A percentile compares a stretch with the other conserved stretches of the same genome.
Evolutionary conservation across 2,113 vertebrate species (phyloP).

Genomic region (Dinomys branickii): DNA sequence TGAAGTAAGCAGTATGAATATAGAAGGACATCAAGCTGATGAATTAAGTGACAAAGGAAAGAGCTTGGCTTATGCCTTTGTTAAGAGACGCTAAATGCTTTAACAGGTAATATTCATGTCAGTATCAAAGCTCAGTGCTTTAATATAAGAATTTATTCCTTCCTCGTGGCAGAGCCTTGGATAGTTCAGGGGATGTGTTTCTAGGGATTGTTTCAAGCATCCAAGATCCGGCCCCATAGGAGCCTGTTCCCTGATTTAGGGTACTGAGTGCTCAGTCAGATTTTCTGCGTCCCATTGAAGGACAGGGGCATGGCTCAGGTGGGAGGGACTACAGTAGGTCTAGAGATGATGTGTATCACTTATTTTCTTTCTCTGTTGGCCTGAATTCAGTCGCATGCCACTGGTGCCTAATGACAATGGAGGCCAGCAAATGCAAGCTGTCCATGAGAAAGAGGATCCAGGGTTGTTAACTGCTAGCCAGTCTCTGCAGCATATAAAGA

Average conservation of each 20-base stretch:
- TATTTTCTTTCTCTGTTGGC: neutral
- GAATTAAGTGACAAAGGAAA: neutral
- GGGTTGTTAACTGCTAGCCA: neutral
- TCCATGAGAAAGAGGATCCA: neutral
- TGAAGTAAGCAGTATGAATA: too few species aligned
- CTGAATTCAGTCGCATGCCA: neutral
- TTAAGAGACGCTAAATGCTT: neutral
- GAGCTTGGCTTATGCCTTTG: neutral
- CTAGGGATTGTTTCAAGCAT: neutral
- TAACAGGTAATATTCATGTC: neutral
- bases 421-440: neutral
- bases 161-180: neutral
- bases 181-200: neutral
- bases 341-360: neutral
- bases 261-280: neutral
- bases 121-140: neutral
- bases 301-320: neutral
- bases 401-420: rapidly evolving
- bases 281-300: neutral
- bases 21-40: neutral
- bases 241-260: too few species aligned
- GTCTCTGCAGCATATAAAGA: neutral
- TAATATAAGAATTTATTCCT: neutral
- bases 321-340: too few species aligned
- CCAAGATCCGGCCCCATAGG: neutral